Base-by-base conservation (phyloP, 2,113 vertebrate genomes). In the Hippocampus comes region DNA sequence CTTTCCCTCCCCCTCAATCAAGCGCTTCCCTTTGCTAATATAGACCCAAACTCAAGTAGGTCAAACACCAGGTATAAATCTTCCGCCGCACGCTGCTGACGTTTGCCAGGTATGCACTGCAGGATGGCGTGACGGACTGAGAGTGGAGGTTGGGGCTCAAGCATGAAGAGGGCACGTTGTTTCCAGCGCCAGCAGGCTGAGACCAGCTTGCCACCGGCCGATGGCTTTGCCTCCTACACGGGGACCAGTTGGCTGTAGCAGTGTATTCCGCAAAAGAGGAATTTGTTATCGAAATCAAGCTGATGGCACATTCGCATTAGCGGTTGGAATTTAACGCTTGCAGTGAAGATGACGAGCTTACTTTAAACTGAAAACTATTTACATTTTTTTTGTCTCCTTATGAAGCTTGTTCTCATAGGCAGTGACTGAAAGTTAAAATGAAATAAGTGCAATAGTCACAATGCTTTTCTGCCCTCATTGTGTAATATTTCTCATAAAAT, bases 61-160 rank as follows among this genome's bases (percentile, higher is more conserved):
- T 97, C 95, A 97, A 95, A 93, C 93, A 91, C 93, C 92, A 92
- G 92, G 94, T 95, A 96, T 96, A 95, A 95, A 96, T 96, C 95
- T 95, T 95, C 82, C 85, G 92, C 93, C 91, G 94, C 83, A 90
- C 93, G 94, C 90, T 81, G 82, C 90, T 74, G 78, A 87, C 82
- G 82, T 92, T 79, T 90, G 94, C 95, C 95, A 95, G 93, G 91
- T 88, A 91, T n/a, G 92, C 93, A 91, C 94, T 87, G 91, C 92
- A 90, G 94, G 95, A 92, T 91, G 89, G 93, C 91, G 76, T 79
- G 92, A 92, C 90, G 90, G 92, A 86, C 92, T 89, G 88, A 89
- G 91, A 93, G 90, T 82, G 69, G 90, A 87, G 89, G 90, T 38
- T 91, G 86, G 75, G 86, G 82, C 84, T 89, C 87, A 87, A 90